These are phyloP conservation scores for Acanthiza pusilla DNA, from an alignment of 2,797 vertebrate species.

Conservation along the genomic window DNA sequence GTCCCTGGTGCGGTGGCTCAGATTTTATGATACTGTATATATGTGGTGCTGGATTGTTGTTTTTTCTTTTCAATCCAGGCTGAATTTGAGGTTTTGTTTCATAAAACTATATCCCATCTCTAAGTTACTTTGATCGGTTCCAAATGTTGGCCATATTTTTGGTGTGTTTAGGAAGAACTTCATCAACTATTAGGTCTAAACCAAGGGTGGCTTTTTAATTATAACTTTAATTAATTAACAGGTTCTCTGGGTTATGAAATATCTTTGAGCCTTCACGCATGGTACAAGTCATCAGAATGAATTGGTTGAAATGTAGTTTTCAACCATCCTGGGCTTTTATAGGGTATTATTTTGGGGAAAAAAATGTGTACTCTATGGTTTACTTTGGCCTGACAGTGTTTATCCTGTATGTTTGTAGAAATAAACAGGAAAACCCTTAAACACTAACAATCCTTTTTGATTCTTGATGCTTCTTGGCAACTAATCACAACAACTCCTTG, in stretches of 20 bases:
- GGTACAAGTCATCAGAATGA: conserved; percentile 33
- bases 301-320: conserved; percentile 57
- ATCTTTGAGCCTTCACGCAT: conserved; percentile 68
- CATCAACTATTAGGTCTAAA: neutral
- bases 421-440: conserved; percentile 88
- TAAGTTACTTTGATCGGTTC: conserved; percentile 6
- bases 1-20: conserved; percentile 20
- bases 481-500: conserved; percentile 80
- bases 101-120: neutral
- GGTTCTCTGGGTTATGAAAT: conserved; percentile 64
- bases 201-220: conserved; percentile 15
- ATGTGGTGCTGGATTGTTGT: neutral
- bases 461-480: conserved; percentile 80
- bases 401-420: conserved; percentile 79
- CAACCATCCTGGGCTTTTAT: conserved; percentile 51
- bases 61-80: neutral
- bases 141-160: conserved; percentile 10
- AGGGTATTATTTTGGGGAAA: conserved; percentile 66
- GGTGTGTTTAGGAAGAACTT: conserved; percentile 18
- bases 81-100: conserved; percentile 19
- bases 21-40: conserved; percentile 24
- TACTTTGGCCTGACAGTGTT: conserved; percentile 82
- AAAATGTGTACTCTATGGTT: conserved; percentile 70
- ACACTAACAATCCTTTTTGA: conserved; percentile 80
- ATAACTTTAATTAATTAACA: conserved; percentile 69